These are phyloP conservation scores for Spilosoma lubricipeda DNA, from an alignment of 2,888 invertebrate genomes.

Conservation along the genomic window DNA sequence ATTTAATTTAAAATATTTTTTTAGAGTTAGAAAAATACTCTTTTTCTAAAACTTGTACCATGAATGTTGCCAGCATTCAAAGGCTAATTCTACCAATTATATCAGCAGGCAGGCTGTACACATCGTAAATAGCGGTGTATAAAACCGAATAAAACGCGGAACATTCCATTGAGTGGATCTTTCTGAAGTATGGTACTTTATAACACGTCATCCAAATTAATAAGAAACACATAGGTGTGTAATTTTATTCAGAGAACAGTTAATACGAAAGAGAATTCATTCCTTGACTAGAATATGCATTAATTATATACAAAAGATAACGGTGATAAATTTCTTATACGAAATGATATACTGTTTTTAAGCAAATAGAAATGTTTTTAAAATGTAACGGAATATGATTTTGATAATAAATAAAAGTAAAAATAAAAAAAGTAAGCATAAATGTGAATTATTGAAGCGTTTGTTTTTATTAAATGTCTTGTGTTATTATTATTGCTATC, in stretches of 20 bases:
- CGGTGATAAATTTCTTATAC: not conserved
- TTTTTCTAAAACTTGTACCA: not conserved
- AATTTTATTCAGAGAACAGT: slow-evolving; percentile 1
- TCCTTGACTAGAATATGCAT: slow-evolving; percentile 1
- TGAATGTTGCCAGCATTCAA: not conserved
- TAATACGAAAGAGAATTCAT: slow-evolving; percentile 4
- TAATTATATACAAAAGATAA: not conserved
- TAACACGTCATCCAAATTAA: not conserved
- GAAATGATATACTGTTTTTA: not conserved
- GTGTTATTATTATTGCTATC: not conserved
- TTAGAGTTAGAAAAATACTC: no score
- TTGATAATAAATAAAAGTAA: not conserved
- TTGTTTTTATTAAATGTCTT: not conserved
- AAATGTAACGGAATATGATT: not conserved
- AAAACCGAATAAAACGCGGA: not conserved
- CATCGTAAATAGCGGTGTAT: not conserved
- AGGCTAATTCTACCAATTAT: not conserved
- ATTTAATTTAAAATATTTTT: no score
- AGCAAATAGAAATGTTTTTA: not conserved
- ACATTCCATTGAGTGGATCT: not conserved
- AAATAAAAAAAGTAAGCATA: not conserved
- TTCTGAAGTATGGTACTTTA: not conserved
- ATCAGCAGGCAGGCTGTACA: not conserved
- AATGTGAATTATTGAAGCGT: not conserved
- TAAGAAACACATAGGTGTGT: not conserved